Percentiles rank a stretch among this genome's conserved stretches.
Conservation (phyloP, 2,888 invertebrate genomes). For the Tipula vernalis region DNA sequence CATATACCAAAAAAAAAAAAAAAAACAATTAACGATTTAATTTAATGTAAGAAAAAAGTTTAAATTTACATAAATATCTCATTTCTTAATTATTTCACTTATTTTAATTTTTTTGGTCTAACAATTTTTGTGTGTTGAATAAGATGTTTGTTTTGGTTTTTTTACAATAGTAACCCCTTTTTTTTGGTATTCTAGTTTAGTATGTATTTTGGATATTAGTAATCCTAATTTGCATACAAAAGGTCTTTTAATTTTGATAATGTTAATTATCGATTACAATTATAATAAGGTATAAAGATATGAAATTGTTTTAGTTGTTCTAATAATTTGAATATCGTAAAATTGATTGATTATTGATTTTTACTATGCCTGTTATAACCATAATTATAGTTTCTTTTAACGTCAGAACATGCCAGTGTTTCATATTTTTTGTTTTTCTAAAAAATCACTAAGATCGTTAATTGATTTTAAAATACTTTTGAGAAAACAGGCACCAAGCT, state of each 20-base stretch:
- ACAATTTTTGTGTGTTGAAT: background rate
- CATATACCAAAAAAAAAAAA: background rate
- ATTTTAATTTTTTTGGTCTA: background rate
- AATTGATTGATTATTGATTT: too few species aligned
- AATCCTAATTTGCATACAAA: background rate
- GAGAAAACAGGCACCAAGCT: too few species aligned
- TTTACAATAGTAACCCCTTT: background rate
- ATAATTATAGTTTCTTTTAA: too few species aligned
- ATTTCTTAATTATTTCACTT: background rate
- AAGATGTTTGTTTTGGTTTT: background rate
- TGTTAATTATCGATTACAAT: background rate
- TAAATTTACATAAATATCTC: background rate
- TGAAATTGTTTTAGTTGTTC: background rate
- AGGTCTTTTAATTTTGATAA: background rate
- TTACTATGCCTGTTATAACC: too few species aligned
- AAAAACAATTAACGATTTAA: background rate
- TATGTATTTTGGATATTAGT: too few species aligned
- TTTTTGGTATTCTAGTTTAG: background rate
- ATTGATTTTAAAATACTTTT: too few species aligned
- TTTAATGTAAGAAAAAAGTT: background rate
- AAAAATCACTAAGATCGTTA: too few species aligned
- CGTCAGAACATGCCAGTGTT: too few species aligned
- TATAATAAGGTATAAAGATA: background rate
- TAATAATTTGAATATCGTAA: background rate
- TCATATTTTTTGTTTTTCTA: too few species aligned